Conservation (phyloP, 2,888 invertebrate genomes). For the Parnassius smintheus region DNA sequence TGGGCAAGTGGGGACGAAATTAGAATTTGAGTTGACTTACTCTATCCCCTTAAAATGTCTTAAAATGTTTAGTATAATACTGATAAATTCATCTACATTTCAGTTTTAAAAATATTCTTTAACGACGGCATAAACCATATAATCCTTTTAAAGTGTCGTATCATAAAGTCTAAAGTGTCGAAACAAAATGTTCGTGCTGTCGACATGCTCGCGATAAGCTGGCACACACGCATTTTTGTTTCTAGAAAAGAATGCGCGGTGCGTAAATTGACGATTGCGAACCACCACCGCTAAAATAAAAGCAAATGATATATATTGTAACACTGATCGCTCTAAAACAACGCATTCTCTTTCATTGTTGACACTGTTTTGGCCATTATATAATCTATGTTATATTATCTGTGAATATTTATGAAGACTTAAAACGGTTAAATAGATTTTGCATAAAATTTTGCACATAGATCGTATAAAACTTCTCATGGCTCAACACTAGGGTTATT, state of each 20-base stretch:
- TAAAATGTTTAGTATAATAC: neutral
- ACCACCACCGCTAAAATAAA: neutral
- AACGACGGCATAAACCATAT: neutral
- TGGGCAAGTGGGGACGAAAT: too few relatives aligned
- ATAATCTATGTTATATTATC: neutral
- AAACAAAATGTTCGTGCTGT: constrained; percentile 8
- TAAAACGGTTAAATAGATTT: too few relatives aligned
- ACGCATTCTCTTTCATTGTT: neutral
- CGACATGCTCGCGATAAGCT: constrained; percentile 14
- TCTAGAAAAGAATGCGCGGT: neutral
- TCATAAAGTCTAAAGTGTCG: constrained; percentile 7
- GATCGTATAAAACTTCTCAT: too few relatives aligned
- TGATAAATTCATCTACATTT: neutral
- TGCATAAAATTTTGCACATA: too few relatives aligned
- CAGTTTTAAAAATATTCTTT: neutral
- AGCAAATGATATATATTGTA: neutral
- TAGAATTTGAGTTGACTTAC: too few relatives aligned
- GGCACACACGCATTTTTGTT: constrained; percentile 11
- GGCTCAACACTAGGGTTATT: too few relatives aligned
- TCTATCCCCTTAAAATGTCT: too few relatives aligned
- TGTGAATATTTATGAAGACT: neutral
- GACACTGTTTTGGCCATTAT: neutral
- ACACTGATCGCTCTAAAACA: too few relatives aligned
- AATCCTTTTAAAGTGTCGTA: neutral
- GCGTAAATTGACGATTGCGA: neutral